Percentiles rank a stretch among this genome's conserved stretches.
phyloP scores from a whole-genome alignment of 1,140 invertebrate genomes.

The Triops cancriformis region DNA sequence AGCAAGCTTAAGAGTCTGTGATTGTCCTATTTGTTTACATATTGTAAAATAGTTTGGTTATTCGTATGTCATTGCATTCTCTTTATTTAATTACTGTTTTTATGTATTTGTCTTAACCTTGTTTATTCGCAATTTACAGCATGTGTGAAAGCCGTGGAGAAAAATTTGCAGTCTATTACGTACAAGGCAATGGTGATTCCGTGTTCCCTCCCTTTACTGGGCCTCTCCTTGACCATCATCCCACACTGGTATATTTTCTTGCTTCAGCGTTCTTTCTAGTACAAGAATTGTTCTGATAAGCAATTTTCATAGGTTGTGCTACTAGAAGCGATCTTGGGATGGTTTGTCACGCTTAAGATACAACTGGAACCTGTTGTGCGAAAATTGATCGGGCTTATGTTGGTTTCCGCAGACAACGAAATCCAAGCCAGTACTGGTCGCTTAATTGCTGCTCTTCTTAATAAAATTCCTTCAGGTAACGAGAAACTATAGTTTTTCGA shows the following conservation, averaged over 20 bases:
- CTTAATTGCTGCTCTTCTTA: constrained; percentile 27
- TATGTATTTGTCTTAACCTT: background rate
- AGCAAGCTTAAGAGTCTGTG: too few relatives aligned
- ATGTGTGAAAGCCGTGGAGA: background rate
- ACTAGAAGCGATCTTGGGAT: constrained; percentile 30
- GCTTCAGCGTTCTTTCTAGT: background rate
- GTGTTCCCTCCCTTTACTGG: background rate
- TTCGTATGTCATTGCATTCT: too few relatives aligned
- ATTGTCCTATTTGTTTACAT: constrained; percentile 7
- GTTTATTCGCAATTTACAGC: background rate
- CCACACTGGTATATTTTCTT: background rate
- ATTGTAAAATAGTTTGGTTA: too few relatives aligned
- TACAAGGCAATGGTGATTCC: background rate
- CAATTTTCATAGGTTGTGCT: constrained; percentile 27
- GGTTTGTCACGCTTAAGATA: background rate
- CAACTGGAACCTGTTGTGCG: background rate
- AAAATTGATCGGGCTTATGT: background rate
- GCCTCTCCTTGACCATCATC: background rate
- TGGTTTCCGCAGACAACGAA: background rate
- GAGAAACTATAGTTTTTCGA: background rate
- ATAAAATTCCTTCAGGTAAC: constrained; percentile 29
- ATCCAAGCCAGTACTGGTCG: constrained; percentile 22
- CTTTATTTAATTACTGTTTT: background rate
- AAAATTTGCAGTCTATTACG: background rate
- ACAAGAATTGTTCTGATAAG: background rate